Conservation (phyloP, 1,140 invertebrate species). For the Cardiocondyla obscurior region DNA sequence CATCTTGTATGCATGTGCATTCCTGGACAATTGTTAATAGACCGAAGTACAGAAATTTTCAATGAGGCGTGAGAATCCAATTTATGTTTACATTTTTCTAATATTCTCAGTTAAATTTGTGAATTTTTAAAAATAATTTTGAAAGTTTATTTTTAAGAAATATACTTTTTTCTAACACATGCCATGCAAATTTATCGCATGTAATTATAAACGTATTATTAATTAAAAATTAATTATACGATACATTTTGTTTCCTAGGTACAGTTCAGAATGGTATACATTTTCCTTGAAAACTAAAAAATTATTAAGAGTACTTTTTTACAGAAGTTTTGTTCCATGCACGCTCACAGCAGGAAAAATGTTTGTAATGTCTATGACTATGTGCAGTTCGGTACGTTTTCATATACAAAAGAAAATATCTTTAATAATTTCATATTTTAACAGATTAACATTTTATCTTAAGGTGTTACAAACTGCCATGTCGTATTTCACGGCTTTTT, state of each 20-base stretch:
- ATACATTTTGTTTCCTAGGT: not conserved
- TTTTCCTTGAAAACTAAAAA: not conserved
- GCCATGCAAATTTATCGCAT: too few species aligned
- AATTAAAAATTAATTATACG: not conserved
- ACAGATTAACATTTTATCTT: not conserved
- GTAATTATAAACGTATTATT: not conserved
- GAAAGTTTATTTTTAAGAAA: not conserved
- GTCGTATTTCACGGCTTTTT: constrained; percentile 11
- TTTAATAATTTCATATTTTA: constrained; percentile 2
- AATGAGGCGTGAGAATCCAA: constrained; percentile 1
- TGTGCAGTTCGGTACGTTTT: constrained; percentile 10
- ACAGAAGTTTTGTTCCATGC: constrained; percentile 8
- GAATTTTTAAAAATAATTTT: not conserved
- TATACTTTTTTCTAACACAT: too few species aligned
- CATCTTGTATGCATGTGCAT: constrained; percentile 19
- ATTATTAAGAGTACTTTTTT: constrained; percentile 4
- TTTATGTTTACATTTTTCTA: not conserved
- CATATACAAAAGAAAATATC: not conserved
- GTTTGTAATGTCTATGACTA: not conserved
- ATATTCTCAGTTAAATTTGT: not conserved
- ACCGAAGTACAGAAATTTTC: constrained; percentile 5
- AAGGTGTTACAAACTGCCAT: constrained; percentile 25
- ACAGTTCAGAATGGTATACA: not conserved
- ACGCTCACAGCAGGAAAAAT: constrained; percentile 6
- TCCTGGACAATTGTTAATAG: constrained; percentile 31